phyloP scores from a whole-genome alignment of 2,113 vertebrate species.

The Oryzias curvinotus region DNA sequence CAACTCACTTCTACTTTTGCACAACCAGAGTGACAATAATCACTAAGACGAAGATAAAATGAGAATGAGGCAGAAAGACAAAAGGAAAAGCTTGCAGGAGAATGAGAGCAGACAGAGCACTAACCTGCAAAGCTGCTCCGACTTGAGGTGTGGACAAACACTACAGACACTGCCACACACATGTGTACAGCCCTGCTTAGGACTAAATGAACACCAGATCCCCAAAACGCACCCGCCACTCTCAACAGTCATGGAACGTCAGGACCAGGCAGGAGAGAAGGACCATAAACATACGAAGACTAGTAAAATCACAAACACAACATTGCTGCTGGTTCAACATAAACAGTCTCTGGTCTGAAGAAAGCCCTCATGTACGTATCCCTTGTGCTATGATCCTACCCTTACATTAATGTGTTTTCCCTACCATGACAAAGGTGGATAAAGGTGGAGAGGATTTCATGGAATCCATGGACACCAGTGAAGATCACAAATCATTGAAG shows the following conservation, averaged over 20 bases:
- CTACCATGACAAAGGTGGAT: no score
- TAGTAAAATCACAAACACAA: conserved; percentile 72
- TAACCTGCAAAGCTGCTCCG: conserved; percentile 42
- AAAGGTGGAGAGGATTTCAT: no score
- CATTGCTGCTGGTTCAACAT: conserved; percentile 80
- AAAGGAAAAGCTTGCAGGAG: conserved; percentile 23
- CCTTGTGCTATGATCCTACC: no score
- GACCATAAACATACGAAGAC: conserved; percentile 61
- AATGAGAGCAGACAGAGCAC: conserved; percentile 60
- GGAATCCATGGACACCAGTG: no score
- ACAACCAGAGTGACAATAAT: conserved; percentile 57
- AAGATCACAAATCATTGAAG: no score
- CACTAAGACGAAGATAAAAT: conserved; percentile 40
- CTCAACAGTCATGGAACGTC: conserved; percentile 37
- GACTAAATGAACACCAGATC: conserved; percentile 16
- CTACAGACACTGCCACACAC: conserved; percentile 24
- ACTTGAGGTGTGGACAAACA: conserved; percentile 45
- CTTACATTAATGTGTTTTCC: no score
- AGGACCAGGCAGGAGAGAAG: conserved; percentile 48
- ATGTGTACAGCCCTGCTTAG: conserved; percentile 1
- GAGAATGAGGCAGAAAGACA: conserved; percentile 48
- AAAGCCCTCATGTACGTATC: conserved; percentile 93
- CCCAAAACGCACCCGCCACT: conserved; percentile 15
- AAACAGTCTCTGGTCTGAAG: conserved; percentile 87
- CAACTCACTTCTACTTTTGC: conserved; percentile 1